Evolutionary conservation across 2,113 vertebrate genomes (phyloP), one percentile per base, ranked within the genome.

Genomic region (Colaptes auratus): DNA sequence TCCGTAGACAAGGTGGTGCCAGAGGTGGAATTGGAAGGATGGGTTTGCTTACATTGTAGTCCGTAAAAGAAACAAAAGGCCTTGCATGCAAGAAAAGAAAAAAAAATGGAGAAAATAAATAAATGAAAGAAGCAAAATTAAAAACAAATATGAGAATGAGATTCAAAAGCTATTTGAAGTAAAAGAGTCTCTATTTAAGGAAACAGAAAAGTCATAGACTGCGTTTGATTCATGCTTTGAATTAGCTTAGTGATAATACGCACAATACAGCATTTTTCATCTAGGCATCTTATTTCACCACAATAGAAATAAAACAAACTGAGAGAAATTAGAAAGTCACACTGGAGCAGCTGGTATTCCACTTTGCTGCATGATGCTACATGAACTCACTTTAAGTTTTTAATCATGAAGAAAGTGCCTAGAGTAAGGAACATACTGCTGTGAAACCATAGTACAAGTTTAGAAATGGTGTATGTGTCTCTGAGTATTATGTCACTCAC

Each of bases 11-110:
- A 97, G 90, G 98, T 99, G 92, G 98, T 98, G 97, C 98, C 98
- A 53, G 98, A 98, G 90, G 98, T 98, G 86, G 98, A 99, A 97
- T 98, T 98, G 97, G 98, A 98, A 69, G 98, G 98, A 61, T 98
- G 98, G 59, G 98, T 98, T 98, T 98, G 98, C 95, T 98, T 98
- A 97, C 98, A 98, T 83, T 99, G 98, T 76, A 98, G 96, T 98
- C 98, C 98, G 60, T 98, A 99, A 99, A 99, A 99, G 98, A 99
- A 99, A 98, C 99, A 99, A 98, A 99, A 99, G 94, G 98, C 98
- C 99, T 99, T 97, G 98, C 98, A 98, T 98, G 98, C 98, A 98
- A 94, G 93, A 96, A 94, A 95, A 96, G 53, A 97, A 84, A 97
- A 97, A 96, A 97, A 97, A 44, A 96, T 92, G 74, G 20, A 92